Conservation (phyloP, 2,888 invertebrate species). For the Nomada lathburiana region DNA sequence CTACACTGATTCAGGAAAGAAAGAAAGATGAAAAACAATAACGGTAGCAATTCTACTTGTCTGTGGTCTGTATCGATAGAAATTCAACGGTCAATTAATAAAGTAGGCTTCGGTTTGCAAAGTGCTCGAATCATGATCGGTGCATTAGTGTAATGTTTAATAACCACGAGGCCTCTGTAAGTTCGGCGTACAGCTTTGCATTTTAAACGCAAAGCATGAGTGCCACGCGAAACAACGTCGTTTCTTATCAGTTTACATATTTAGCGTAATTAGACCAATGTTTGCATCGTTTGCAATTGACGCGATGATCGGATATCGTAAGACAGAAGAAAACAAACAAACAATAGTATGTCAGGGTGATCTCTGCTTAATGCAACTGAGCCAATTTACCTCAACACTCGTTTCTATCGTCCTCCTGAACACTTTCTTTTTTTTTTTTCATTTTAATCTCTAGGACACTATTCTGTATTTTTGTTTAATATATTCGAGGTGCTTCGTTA, state of each 20-base stretch:
- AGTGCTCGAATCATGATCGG: slow-evolving; percentile 14
- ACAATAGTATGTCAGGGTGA: slow-evolving; percentile 24
- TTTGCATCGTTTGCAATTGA: slow-evolving; percentile 26
- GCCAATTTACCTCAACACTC: slow-evolving; percentile 32
- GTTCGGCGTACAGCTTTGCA: slow-evolving; percentile 49
- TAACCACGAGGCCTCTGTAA: slow-evolving; percentile 48
- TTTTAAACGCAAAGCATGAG: slow-evolving; percentile 36
- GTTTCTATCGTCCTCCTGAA: slow-evolving; percentile 36
- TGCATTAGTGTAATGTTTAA: slow-evolving; percentile 20
- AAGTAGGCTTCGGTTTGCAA: slow-evolving; percentile 33
- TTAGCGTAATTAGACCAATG: slow-evolving; percentile 42
- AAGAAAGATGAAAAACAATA: neutral
- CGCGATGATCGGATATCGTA: slow-evolving; percentile 32
- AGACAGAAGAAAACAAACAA: neutral
- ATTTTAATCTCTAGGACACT: slow-evolving; percentile 32
- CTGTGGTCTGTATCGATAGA: slow-evolving; percentile 37
- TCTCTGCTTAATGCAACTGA: slow-evolving; percentile 38
- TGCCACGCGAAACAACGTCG: slow-evolving; percentile 53
- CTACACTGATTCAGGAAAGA: slow-evolving; percentile 10
- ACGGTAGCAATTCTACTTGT: slow-evolving; percentile 16
- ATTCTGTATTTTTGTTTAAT: slow-evolving; percentile 43
- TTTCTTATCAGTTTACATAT: slow-evolving; percentile 28
- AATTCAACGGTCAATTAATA: slow-evolving; percentile 61
- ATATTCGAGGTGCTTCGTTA: slow-evolving; percentile 67
- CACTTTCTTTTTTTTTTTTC: slow-evolving; percentile 33